These are phyloP conservation scores for Trichogramma pretiosum DNA, from an alignment of 1,140 invertebrate species.

Conservation along the genomic window DNA sequence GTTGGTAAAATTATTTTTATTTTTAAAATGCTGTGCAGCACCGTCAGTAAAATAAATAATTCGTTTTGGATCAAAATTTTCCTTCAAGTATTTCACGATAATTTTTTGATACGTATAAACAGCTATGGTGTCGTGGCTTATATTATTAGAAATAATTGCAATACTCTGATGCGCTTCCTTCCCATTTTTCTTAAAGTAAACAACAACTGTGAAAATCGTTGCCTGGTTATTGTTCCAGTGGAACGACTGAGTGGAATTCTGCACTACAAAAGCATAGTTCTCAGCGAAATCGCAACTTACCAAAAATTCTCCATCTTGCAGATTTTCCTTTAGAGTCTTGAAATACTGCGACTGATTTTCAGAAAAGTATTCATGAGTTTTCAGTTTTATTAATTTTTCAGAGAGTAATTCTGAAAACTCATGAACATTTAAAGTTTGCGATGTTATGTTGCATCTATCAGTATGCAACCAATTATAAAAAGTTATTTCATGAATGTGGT, in stretches of 20 bases:
- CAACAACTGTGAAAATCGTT: conserved; percentile 25
- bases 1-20: conserved; percentile 24
- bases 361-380: conserved; percentile 23
- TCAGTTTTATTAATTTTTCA: conserved; percentile 9
- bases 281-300: too few species aligned
- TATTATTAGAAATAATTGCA: conserved; percentile 13
- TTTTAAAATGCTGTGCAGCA: conserved; percentile 34
- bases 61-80: conserved; percentile 9
- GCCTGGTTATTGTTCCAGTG: too few species aligned
- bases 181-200: conserved; percentile 16
- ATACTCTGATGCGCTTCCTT: conserved; percentile 14
- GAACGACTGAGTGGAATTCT: conserved; percentile 27
- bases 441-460: conserved; percentile 11
- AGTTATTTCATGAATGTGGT: conserved; percentile 5
- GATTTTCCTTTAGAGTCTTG: conserved; percentile 15
- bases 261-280: conserved; percentile 27
- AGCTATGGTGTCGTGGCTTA: conserved; percentile 19
- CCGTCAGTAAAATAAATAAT: too few species aligned
- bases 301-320: conserved; percentile 21
- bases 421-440: not conserved
- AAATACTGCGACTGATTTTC: conserved; percentile 21
- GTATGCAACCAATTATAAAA: conserved; percentile 14
- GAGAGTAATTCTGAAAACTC: too few species aligned
- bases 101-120: conserved; percentile 16
- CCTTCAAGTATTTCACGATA: conserved; percentile 16